These are phyloP conservation scores for Poicephalus gulielmi DNA, from an alignment of 2,113 vertebrate genomes.

Conservation along the genomic window DNA sequence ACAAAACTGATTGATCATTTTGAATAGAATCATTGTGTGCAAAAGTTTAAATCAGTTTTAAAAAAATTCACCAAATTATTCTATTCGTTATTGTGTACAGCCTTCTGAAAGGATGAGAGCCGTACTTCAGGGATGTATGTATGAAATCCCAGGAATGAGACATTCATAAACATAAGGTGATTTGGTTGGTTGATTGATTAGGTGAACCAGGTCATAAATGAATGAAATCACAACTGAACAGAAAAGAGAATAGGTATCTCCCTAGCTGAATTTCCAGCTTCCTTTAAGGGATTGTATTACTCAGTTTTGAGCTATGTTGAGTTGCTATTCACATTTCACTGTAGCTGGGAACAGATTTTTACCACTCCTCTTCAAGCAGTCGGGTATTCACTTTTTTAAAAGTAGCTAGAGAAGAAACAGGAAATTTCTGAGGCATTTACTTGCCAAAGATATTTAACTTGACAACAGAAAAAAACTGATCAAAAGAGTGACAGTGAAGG, in stretches of 20 bases:
- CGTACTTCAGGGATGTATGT: neutral
- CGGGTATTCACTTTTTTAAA: neutral
- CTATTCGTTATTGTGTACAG: neutral
- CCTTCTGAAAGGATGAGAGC: neutral
- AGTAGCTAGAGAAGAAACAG: neutral
- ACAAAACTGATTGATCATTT: neutral
- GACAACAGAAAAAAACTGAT: neutral
- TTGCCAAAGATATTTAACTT: neutral
- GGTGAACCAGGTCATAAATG: neutral
- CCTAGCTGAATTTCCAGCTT: neutral
- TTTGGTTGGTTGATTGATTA: neutral
- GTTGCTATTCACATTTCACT: neutral
- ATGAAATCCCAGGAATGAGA: neutral
- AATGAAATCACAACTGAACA: neutral
- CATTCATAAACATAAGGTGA: neutral
- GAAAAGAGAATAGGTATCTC: neutral
- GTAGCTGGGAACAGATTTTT: neutral
- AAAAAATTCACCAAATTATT: neutral
- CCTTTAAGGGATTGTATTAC: neutral
- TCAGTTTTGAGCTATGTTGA: neutral
- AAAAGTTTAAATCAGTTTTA: neutral
- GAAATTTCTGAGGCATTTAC: neutral
- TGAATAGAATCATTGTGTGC: neutral
- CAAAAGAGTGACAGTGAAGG: neutral
- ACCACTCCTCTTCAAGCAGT: neutral